phyloP scores from a whole-genome alignment of 2,113 vertebrate species.

The Notarius lentiginosus region DNA sequence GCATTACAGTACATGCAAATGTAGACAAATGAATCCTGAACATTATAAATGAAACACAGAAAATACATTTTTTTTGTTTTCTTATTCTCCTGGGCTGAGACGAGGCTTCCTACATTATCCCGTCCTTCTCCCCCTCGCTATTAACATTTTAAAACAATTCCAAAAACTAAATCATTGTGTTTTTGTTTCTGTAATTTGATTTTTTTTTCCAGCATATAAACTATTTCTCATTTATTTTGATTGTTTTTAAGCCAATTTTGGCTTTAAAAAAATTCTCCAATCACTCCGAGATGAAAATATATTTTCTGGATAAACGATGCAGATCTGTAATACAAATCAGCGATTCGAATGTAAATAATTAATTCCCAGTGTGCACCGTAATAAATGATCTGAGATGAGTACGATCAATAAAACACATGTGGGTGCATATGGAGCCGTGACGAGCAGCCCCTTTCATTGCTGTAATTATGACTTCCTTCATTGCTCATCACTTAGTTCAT shows the following conservation, averaged over 20 bases:
- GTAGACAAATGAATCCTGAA: background rate
- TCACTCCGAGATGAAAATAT: background rate
- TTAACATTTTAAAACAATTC: background rate
- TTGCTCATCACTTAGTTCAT: conserved; percentile 40
- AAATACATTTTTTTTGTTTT: background rate
- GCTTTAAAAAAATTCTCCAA: background rate
- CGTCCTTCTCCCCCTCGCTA: too few species aligned
- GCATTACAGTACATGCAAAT: conserved; percentile 24
- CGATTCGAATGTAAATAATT: conserved; percentile 23
- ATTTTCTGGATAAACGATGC: conserved; percentile 35
- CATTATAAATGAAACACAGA: background rate
- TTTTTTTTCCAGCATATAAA: background rate
- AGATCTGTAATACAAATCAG: conserved; percentile 13
- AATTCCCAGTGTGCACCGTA: background rate
- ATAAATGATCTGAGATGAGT: conserved; percentile 21
- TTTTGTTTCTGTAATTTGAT: background rate
- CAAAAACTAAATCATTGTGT: background rate
- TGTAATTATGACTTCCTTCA: conserved; percentile 43
- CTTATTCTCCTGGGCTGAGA: background rate
- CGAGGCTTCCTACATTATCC: too few species aligned
- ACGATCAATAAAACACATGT: conserved; percentile 29
- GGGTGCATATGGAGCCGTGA: background rate
- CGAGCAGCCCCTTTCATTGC: conserved; percentile 20
- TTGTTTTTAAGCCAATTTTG: background rate
- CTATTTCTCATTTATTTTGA: background rate